A percentile compares a stretch with the other conserved stretches of the same genome.
Evolutionary conservation across 2,888 invertebrate genomes (phyloP).

Genomic region (Pedicia rivosa): DNA sequence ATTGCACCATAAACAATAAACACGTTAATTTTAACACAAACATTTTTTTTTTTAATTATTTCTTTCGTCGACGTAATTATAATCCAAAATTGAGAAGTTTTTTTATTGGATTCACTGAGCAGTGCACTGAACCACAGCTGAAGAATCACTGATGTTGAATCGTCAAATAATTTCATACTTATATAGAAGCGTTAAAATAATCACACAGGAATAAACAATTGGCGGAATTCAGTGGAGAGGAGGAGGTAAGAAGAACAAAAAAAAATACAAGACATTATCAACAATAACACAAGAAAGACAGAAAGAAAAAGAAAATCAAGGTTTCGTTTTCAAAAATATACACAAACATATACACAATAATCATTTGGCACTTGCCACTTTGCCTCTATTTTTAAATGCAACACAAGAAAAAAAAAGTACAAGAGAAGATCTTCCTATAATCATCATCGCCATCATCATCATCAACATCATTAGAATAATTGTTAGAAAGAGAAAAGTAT

Average conservation of each 20-base stretch:
- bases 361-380: slow-evolving; percentile 2
- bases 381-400: no score
- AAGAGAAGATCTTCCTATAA: no score
- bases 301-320: slow-evolving; percentile 5
- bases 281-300: neutral
- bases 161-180: slow-evolving; percentile 26
- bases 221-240: slow-evolving; percentile 1
- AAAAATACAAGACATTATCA: slow-evolving; percentile 8
- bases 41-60: slow-evolving; percentile 6
- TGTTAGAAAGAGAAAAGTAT: no score
- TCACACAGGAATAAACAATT: neutral
- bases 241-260: slow-evolving; percentile 11
- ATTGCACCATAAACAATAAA: slow-evolving; percentile 18
- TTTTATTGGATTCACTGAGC: slow-evolving; percentile 5
- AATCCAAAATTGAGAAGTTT: neutral
- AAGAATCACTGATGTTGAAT: slow-evolving; percentile 37
- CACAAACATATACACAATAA: no score
- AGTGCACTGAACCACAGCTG: slow-evolving; percentile 29
- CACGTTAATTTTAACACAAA: slow-evolving; percentile 20
- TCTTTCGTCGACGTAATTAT: no score
- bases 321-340: no score
- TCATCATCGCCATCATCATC: no score
- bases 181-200: slow-evolving; percentile 20
- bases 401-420: no score
- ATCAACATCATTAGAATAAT: no score